Evolutionary conservation across 2,888 invertebrate genomes (phyloP).

Genomic region (Ephialtes manifestator): DNA sequence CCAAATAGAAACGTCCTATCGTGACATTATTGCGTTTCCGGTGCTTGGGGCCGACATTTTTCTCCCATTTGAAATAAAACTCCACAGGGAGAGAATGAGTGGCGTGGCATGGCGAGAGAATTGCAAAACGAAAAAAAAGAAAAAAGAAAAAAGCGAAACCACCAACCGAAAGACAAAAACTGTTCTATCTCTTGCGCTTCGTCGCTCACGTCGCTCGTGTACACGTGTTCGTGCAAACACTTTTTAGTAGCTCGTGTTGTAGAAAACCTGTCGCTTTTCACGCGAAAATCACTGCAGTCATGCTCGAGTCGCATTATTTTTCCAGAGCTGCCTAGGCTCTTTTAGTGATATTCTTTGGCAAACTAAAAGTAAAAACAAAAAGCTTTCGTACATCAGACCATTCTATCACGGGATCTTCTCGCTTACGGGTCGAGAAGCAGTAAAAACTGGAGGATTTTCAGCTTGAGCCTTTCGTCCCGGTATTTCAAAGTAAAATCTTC

Average conservation of each 20-base stretch:
- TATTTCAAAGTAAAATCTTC: constrained; percentile 67
- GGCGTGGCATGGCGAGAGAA: neutral
- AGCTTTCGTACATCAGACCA: constrained; percentile 58
- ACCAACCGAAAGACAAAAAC: constrained; percentile 1
- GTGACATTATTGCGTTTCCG: neutral
- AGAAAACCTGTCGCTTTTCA: constrained; percentile 4
- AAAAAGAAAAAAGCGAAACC: constrained; percentile 9
- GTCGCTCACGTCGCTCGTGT: constrained; percentile 1
- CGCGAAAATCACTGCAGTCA: constrained; percentile 8
- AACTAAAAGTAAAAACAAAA: constrained; percentile 50
- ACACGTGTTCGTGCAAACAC: constrained; percentile 11
- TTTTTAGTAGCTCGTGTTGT: constrained; percentile 9
- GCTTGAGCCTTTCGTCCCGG: constrained; percentile 47
- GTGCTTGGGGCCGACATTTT: constrained; percentile 19
- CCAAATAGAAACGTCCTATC: neutral
- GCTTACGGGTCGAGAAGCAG: neutral
- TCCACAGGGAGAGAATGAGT: neutral
- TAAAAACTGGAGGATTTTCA: constrained; percentile 17
- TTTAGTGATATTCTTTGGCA: neutral
- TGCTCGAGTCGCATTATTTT: neutral
- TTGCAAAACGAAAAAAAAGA: constrained; percentile 1
- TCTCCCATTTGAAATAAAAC: constrained; percentile 8
- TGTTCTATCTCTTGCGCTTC: constrained; percentile 36
- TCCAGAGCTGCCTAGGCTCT: neutral
- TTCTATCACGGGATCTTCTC: constrained; percentile 49